phyloP scores from a whole-genome alignment of 2,888 invertebrate species.

The Falcaria lacertinaria region DNA sequence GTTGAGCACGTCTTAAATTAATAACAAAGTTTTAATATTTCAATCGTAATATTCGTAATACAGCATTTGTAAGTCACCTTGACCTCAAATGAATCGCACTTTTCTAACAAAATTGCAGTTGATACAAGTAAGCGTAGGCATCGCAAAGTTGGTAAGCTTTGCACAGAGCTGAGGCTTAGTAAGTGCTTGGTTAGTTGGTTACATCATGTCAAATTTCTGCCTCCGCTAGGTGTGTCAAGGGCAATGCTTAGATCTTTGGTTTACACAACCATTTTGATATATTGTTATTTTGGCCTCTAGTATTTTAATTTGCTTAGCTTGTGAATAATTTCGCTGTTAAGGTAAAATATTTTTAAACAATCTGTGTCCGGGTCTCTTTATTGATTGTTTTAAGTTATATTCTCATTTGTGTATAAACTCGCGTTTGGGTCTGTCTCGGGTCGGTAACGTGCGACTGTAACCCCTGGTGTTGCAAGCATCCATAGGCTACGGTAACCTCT shows the following conservation, averaged over 20 bases:
- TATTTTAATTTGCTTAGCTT: not conserved
- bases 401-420: too few relatives aligned
- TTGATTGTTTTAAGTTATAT: not conserved
- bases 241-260: constrained; percentile 29
- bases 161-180: constrained; percentile 1
- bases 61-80: not conserved
- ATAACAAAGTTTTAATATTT: not conserved
- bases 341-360: too few relatives aligned
- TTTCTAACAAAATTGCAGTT: too few relatives aligned
- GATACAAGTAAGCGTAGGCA: not conserved
- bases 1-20: too few relatives aligned
- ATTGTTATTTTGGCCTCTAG: not conserved
- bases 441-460: too few relatives aligned
- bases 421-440: too few relatives aligned
- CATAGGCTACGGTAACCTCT: too few relatives aligned
- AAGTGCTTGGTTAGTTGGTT: constrained; percentile 19
- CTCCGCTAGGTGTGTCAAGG: constrained; percentile 50
- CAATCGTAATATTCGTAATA: not conserved
- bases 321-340: not conserved
- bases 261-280: constrained; percentile 31
- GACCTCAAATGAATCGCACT: not conserved
- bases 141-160: constrained; percentile 17
- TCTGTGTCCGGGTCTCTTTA: too few relatives aligned
- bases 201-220: constrained; percentile 30
- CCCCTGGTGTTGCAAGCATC: too few relatives aligned